Evolutionary conservation across 2,113 vertebrate species (phyloP).

Genomic region (Oenanthe melanoleuca): DNA sequence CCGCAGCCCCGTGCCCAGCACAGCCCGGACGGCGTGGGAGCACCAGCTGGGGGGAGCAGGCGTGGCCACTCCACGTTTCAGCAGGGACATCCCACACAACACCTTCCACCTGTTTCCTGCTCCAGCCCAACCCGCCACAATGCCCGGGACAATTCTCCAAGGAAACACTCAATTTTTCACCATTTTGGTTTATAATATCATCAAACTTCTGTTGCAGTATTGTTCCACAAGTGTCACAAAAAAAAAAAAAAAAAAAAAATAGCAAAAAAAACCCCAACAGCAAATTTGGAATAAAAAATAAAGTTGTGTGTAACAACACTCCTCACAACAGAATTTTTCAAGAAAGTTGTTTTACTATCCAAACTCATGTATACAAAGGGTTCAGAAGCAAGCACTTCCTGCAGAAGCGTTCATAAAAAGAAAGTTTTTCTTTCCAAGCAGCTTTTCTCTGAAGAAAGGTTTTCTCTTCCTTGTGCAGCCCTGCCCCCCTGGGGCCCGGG

Average conservation of each 20-base stretch:
- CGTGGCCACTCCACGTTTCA: fast-evolving
- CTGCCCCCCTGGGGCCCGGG: not conserved
- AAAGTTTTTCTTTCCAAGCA: not conserved
- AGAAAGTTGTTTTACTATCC: not conserved
- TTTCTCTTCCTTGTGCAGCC: not conserved
- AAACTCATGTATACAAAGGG: not conserved
- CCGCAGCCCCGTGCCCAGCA: not conserved
- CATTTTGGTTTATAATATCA: fast-evolving
- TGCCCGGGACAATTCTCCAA: fast-evolving
- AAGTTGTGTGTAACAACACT: not conserved
- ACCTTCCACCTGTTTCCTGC: fast-evolving
- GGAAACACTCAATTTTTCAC: not conserved
- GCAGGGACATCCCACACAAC: not conserved
- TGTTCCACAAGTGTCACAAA: too few species aligned
- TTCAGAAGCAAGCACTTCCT: not conserved
- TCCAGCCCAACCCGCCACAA: fast-evolving
- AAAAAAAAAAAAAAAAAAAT: not conserved
- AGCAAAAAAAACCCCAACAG: fast-evolving
- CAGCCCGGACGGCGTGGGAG: not conserved
- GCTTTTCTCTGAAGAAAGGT: not conserved
- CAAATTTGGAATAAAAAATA: not conserved
- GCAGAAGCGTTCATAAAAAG: not conserved
- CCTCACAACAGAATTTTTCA: not conserved
- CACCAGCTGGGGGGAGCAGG: fast-evolving
- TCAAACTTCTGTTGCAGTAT: too few species aligned